phyloP scores from a whole-genome alignment of 2,113 vertebrate species.

The Ictalurus furcatus region DNA sequence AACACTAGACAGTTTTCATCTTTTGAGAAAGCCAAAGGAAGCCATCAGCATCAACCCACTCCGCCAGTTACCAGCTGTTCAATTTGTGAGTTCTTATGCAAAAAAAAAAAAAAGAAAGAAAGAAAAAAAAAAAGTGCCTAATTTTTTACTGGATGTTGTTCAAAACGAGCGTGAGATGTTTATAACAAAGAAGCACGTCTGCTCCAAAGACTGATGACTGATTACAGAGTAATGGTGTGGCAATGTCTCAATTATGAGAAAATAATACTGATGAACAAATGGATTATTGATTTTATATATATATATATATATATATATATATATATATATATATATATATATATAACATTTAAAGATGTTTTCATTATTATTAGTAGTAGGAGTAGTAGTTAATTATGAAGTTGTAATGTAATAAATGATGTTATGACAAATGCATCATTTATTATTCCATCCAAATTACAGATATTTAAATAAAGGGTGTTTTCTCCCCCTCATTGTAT shows the following conservation, averaged over 20 bases:
- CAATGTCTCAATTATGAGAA: not conserved
- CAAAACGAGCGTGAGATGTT: not conserved
- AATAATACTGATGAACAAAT: not conserved
- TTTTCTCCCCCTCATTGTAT: not conserved
- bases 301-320: too few species aligned
- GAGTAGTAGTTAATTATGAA: not conserved
- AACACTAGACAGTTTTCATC: constrained; percentile 21
- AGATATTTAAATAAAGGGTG: not conserved
- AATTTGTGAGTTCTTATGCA: not conserved
- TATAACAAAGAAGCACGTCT: constrained; percentile 18
- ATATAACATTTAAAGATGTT: too few species aligned
- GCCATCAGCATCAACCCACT: constrained; percentile 30
- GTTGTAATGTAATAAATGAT: not conserved
- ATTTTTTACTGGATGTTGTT: not conserved
- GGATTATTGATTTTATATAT: not conserved
- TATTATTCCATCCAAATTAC: not conserved
- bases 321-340: too few species aligned
- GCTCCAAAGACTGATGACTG: not conserved
- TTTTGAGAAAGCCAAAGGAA: constrained; percentile 39
- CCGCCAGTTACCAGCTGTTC: constrained; percentile 28
- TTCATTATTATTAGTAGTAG: too few species aligned
- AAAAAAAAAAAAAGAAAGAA: not conserved
- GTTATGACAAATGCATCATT: not conserved
- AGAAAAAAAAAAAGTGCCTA: not conserved
- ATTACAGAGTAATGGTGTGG: not conserved